A percentile compares a stretch with the other conserved stretches of the same genome.
These are phyloP conservation scores for Euthynnus affinis DNA, from an alignment of 2,797 vertebrate genomes.

Conservation along the genomic window DNA sequence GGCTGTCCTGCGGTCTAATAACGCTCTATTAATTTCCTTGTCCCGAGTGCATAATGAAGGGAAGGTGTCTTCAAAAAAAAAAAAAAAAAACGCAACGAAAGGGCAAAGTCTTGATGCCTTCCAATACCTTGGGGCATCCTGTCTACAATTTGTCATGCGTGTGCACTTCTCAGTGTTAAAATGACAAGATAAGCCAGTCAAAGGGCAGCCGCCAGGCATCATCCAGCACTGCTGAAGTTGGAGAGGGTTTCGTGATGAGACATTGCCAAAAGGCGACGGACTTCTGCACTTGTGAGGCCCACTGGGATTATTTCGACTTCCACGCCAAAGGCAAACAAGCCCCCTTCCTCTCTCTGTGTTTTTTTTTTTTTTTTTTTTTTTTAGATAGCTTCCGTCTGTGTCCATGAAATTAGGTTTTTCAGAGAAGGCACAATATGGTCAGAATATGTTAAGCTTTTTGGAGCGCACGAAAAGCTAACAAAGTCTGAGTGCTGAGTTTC, in stretches of 20 bases:
- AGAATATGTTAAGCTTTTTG: slow-evolving; percentile 82
- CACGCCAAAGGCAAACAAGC: slow-evolving; percentile 84
- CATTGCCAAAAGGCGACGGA: slow-evolving; percentile 88
- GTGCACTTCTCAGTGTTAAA: slow-evolving; percentile 94
- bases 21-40: slow-evolving; percentile 94
- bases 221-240: slow-evolving; percentile 75
- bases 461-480: slow-evolving; percentile 71
- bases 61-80: slow-evolving; percentile 90
- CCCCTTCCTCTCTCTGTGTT: slow-evolving; percentile 45
- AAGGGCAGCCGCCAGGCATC: slow-evolving; percentile 91
- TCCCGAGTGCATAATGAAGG: slow-evolving; percentile 89
- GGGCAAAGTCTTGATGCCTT: slow-evolving; percentile 88
- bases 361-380: slow-evolving; percentile 47
- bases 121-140: slow-evolving; percentile 90
- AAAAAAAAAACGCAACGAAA: slow-evolving; percentile 57
- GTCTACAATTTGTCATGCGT: slow-evolving; percentile 95
- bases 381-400: slow-evolving; percentile 81
- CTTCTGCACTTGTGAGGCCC: slow-evolving; percentile 86
- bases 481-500: slow-evolving; percentile 61
- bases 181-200: slow-evolving; percentile 91
- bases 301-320: slow-evolving; percentile 84
- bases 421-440: slow-evolving; percentile 82
- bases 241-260: slow-evolving; percentile 88
- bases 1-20: slow-evolving; percentile 88
- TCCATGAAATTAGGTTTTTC: slow-evolving; percentile 73